Evolutionary conservation across 2,113 vertebrate genomes (phyloP).

Genomic region (Pseudorasbora parva): DNA sequence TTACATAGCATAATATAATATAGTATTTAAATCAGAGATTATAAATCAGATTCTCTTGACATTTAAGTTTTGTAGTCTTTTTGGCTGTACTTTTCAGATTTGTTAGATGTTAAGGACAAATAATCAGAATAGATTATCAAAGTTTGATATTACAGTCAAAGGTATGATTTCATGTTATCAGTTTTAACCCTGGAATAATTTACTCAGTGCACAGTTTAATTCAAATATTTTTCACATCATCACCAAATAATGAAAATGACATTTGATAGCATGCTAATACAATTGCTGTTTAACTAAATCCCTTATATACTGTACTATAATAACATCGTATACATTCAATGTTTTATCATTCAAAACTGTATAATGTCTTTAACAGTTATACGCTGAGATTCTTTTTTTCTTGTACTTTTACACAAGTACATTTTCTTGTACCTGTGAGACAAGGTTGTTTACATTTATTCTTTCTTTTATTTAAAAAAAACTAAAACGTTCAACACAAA

Average conservation of each 20-base stretch:
- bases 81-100: neutral
- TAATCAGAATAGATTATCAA: neutral
- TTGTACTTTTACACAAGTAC: neutral
- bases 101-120: neutral
- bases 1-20: too few relatives aligned
- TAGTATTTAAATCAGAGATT: too few relatives aligned
- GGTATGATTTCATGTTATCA: neutral
- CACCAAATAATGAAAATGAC: neutral
- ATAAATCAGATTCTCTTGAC: slow-evolving; percentile 4
- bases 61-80: neutral
- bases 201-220: neutral
- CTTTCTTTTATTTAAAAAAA: too few relatives aligned
- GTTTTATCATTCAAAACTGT: neutral
- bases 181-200: neutral
- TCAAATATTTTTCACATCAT: neutral
- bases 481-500: too few relatives aligned
- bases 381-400: neutral
- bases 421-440: neutral
- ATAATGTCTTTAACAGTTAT: neutral
- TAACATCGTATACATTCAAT: neutral
- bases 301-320: neutral
- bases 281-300: neutral
- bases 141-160: neutral
- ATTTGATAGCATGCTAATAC: neutral
- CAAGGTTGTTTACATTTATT: too few relatives aligned